Percentiles rank a stretch among this genome's conserved stretches.
Evolutionary conservation across 2,888 invertebrate species (phyloP).

Genomic region (Conistra vaccinii): DNA sequence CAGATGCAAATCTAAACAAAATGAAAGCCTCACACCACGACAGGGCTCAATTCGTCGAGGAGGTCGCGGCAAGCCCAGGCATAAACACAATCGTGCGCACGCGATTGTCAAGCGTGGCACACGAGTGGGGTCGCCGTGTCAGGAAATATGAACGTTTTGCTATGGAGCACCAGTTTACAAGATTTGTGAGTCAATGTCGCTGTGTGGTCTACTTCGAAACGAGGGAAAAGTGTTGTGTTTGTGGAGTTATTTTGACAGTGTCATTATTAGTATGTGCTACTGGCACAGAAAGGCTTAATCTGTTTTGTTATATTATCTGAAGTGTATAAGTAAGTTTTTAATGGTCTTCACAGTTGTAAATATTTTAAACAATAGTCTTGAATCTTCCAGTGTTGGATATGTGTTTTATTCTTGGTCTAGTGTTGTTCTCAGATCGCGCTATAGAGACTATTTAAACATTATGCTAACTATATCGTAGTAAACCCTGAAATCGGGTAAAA

Average conservation of each 20-base stretch:
- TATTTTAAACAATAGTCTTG: background rate
- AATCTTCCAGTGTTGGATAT: background rate
- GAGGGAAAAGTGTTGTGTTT: slow-evolving; percentile 2
- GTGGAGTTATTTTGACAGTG: background rate
- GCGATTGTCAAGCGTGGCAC: slow-evolving; percentile 43
- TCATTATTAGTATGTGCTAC: background rate
- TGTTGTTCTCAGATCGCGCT: no score
- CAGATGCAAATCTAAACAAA: background rate
- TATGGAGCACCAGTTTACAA: slow-evolving; percentile 27
- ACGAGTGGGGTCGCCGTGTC: slow-evolving; percentile 55
- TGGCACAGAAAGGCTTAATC: background rate
- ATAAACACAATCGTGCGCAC: slow-evolving; percentile 41
- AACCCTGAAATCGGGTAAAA: no score
- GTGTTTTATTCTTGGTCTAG: background rate
- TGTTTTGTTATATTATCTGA: background rate
- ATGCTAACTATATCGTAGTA: no score
- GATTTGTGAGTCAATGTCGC: slow-evolving; percentile 58
- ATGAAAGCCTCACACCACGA: slow-evolving; percentile 6
- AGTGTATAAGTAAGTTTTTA: background rate
- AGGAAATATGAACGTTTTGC: slow-evolving; percentile 43
- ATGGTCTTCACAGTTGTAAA: background rate
- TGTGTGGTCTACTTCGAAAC: slow-evolving; percentile 36
- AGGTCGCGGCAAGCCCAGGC: slow-evolving; percentile 30
- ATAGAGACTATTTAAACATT: no score
- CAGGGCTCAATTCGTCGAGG: slow-evolving; percentile 12